Evolutionary conservation across 1,140 invertebrate genomes (phyloP).

Genomic region (Listronotus oregonensis): DNA sequence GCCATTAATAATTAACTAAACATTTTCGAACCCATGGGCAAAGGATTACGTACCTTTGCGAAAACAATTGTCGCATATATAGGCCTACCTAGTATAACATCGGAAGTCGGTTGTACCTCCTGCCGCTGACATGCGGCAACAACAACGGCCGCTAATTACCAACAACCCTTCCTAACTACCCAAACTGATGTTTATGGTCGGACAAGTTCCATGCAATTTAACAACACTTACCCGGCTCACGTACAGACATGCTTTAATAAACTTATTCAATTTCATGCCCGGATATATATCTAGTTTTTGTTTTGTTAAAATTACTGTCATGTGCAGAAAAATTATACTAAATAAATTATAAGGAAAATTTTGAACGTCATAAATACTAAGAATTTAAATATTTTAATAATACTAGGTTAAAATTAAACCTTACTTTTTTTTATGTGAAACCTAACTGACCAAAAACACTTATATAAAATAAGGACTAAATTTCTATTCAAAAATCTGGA

Average conservation of each 20-base stretch:
- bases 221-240: constrained; percentile 23
- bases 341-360: no score
- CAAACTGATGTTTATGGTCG: constrained; percentile 42
- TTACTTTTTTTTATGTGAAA: no score
- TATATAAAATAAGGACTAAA: no score
- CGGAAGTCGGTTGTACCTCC: constrained; percentile 46
- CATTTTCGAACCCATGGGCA: no score
- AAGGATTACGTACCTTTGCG: constrained; percentile 9
- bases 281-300: constrained; percentile 16
- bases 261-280: constrained; percentile 23
- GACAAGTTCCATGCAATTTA: constrained; percentile 34
- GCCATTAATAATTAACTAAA: no score
- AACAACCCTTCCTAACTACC: constrained; percentile 42
- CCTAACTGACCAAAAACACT: no score
- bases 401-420: no score
- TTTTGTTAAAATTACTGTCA: constrained; percentile 14
- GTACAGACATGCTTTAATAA: constrained; percentile 13
- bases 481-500: no score
- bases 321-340: background rate
- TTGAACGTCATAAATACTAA: no score
- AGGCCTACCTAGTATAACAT: constrained; percentile 37
- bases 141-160: constrained; percentile 43
- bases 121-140: constrained; percentile 44
- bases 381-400: no score
- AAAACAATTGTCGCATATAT: constrained; percentile 20